Evolutionary conservation across 2,888 invertebrate genomes (phyloP).

Genomic region (Ectemnius cavifrons): DNA sequence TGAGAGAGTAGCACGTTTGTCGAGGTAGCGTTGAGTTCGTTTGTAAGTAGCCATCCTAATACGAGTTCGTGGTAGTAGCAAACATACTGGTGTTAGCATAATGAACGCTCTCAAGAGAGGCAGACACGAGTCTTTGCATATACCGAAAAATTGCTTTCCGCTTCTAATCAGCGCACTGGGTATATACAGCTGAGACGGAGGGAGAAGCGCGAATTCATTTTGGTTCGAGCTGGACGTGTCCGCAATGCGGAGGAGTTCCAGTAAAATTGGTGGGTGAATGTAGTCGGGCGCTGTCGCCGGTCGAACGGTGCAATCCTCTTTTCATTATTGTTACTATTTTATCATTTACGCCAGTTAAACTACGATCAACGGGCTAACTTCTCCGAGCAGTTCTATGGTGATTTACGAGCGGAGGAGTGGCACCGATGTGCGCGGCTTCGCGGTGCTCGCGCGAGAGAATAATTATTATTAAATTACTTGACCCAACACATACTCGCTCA

Average conservation of each 20-base stretch:
- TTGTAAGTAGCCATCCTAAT: background rate
- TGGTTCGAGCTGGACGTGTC: background rate
- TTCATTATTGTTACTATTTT: conserved; percentile 22
- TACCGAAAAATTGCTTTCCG: background rate
- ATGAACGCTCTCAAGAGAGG: no score
- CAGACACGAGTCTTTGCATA: no score
- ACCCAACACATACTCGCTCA: conserved; percentile 29
- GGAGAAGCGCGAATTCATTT: background rate
- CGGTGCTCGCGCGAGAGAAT: conserved; percentile 45
- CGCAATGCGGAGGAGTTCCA: background rate
- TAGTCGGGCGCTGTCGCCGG: no score
- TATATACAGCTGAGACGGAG: background rate
- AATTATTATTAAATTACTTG: conserved; percentile 64
- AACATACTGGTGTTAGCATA: no score
- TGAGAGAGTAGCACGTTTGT: conserved; percentile 12
- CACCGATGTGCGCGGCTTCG: conserved; percentile 35
- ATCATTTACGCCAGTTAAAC: conserved; percentile 40
- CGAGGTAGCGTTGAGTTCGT: conserved; percentile 33
- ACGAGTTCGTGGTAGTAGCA: no score
- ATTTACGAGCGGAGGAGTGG: conserved; percentile 49
- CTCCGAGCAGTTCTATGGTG: conserved; percentile 35
- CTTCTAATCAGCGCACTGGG: background rate
- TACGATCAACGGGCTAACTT: conserved; percentile 40
- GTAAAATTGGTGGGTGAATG: background rate
- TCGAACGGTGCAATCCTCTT: no score